These are phyloP conservation scores for Heterohyrax brucei DNA, from an alignment of 2,797 vertebrate species.

Conservation along the genomic window DNA sequence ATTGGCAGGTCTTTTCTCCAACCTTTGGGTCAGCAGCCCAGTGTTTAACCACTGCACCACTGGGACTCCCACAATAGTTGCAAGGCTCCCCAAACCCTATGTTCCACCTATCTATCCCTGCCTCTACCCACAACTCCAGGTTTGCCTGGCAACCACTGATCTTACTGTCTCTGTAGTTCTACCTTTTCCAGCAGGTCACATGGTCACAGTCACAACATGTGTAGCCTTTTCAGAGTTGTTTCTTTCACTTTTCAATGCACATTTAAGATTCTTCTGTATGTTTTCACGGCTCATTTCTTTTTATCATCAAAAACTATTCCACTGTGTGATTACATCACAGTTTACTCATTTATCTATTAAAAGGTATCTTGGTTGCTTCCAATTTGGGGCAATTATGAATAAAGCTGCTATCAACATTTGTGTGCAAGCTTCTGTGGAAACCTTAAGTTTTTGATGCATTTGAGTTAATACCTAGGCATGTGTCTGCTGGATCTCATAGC, in stretches of 20 bases:
- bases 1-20: background rate
- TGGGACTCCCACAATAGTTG: background rate
- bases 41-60: background rate
- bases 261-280: background rate
- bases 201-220: background rate
- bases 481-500: background rate
- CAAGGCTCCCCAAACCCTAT: too few relatives aligned
- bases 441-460: background rate
- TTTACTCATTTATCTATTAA: background rate
- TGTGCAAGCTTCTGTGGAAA: background rate
- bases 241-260: background rate
- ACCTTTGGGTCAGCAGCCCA: background rate
- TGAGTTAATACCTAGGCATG: background rate
- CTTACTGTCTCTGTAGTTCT: background rate
- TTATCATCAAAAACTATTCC: background rate
- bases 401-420: background rate
- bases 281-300: background rate
- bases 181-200: constrained; percentile 6
- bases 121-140: rapidly evolving
- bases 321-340: background rate
- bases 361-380: background rate
- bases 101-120: too few relatives aligned
- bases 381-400: background rate
- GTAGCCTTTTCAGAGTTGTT: background rate
- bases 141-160: too few relatives aligned